Percentiles rank a stretch among this genome's conserved stretches.
Evolutionary conservation across 2,113 vertebrate genomes (phyloP).

Genomic region (Oreotrochilus melanogaster): DNA sequence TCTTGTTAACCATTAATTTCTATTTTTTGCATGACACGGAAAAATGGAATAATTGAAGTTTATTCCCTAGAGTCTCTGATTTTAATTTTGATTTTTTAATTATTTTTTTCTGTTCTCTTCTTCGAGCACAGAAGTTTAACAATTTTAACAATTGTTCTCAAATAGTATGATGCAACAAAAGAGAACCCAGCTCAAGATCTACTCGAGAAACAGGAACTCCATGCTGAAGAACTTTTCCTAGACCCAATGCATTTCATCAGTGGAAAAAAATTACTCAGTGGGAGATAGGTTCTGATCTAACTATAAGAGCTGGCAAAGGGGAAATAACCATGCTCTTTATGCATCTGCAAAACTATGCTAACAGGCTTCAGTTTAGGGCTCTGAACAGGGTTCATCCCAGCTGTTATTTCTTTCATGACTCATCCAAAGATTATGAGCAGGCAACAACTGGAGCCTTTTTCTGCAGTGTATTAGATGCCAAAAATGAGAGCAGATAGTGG

Average conservation of each 20-base stretch:
- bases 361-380: background rate
- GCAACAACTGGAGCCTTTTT: conserved; percentile 17
- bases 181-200: background rate
- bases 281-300: conserved; percentile 20
- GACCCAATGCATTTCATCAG: background rate
- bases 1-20: background rate
- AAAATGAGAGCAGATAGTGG: background rate
- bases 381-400: background rate
- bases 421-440: background rate
- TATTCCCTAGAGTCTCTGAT: background rate
- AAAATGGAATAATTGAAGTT: background rate
- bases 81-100: background rate
- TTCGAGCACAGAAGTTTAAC: background rate
- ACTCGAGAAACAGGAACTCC: background rate
- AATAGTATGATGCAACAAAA: background rate
- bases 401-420: conserved; percentile 5
- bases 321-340: background rate
- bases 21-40: background rate
- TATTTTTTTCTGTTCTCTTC: background rate
- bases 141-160: background rate
- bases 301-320: background rate
- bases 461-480: background rate
- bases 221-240: background rate
- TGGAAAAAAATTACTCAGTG: background rate
- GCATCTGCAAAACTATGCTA: background rate